These are phyloP conservation scores for Cyanoliseus patagonus DNA, from an alignment of 2,113 vertebrate species.

Conservation along the genomic window DNA sequence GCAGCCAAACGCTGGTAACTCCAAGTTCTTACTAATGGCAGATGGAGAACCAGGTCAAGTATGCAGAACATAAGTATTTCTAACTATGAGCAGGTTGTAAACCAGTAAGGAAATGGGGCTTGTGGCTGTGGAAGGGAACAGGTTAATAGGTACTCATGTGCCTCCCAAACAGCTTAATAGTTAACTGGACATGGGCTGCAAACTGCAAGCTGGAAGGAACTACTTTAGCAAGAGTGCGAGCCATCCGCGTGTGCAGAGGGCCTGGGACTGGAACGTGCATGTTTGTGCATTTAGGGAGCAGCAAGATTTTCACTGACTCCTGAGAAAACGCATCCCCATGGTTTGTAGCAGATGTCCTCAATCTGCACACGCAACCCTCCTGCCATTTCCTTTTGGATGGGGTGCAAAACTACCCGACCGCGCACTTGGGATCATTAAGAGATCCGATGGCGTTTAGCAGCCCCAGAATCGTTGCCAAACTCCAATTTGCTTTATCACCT, in stretches of 20 bases:
- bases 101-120: background rate
- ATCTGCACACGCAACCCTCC: background rate
- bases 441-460: background rate
- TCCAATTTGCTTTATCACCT: conserved; percentile 16
- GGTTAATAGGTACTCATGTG: background rate
- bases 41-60: background rate
- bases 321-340: background rate
- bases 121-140: background rate
- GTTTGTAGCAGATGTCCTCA: background rate
- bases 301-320: background rate
- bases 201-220: background rate
- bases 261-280: fast-evolving
- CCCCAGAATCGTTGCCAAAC: background rate
- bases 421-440: background rate
- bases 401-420: background rate
- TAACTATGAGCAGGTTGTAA: background rate
- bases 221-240: background rate
- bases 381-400: background rate
- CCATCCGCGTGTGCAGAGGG: background rate
- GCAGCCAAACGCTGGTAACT: background rate
- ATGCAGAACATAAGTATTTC: background rate
- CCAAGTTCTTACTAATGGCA: background rate
- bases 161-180: background rate
- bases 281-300: background rate
- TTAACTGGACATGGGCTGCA: background rate